A percentile compares a stretch with the other conserved stretches of the same genome.
Conservation (phyloP, 2,888 invertebrate genomes). For the Ischnus inquisitorius region DNA sequence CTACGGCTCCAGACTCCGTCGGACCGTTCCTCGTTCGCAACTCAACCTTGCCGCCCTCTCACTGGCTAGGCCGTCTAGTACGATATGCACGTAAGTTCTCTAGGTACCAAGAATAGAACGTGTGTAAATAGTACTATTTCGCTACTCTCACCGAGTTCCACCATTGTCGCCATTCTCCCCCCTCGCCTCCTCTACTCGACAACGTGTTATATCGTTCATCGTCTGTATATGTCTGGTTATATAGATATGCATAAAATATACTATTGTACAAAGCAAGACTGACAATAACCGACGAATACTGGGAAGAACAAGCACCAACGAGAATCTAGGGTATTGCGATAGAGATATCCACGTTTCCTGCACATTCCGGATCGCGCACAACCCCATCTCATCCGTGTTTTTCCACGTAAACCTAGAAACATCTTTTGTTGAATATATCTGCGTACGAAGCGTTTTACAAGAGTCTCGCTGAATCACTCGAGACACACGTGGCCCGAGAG, state of each 20-base stretch:
- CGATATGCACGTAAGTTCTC: conserved; percentile 9
- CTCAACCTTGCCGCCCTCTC: conserved; percentile 18
- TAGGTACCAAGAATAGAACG: conserved; percentile 52
- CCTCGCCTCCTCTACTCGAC: conserved; percentile 47
- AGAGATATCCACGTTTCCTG: conserved; percentile 48
- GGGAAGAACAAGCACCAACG: conserved; percentile 33
- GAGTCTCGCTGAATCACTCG: not conserved
- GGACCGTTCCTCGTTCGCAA: conserved; percentile 42
- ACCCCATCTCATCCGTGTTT: not conserved
- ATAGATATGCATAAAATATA: conserved; percentile 29
- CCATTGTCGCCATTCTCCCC: not conserved
- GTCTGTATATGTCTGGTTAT: conserved; percentile 21
- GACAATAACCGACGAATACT: conserved; percentile 48
- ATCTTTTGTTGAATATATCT: not conserved
- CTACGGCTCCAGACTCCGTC: conserved; percentile 47
- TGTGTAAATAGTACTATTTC: conserved; percentile 59
- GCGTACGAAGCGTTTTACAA: not conserved
- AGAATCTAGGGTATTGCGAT: conserved; percentile 41
- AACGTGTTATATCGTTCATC: conserved; percentile 54
- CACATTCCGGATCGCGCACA: not conserved
- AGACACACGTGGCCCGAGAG: not conserved
- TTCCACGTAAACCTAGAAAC: not conserved
- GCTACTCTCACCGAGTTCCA: conserved; percentile 19
- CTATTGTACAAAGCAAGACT: conserved; percentile 38
- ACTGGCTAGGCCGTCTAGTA: not conserved